phyloP scores from a whole-genome alignment of 2,797 vertebrate species.

The Selene dorsalis region DNA sequence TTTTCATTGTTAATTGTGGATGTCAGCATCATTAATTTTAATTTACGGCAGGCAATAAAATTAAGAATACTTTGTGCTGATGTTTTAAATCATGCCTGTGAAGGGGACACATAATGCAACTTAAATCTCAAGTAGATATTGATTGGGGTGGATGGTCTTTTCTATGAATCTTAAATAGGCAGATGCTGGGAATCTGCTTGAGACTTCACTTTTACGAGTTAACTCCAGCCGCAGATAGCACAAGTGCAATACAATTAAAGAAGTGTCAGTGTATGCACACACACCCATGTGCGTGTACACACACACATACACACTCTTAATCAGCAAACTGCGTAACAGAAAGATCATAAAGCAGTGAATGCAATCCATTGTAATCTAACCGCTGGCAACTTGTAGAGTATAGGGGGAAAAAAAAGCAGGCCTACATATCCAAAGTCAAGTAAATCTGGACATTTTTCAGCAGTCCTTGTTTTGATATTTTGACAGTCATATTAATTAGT shows the following conservation, averaged over 20 bases:
- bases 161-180: constrained; percentile 90
- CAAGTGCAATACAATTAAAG: constrained; percentile 82
- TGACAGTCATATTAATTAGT: constrained; percentile 70
- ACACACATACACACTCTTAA: constrained; percentile 45
- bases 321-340: constrained; percentile 67
- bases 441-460: constrained; percentile 22
- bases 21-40: constrained; percentile 99
- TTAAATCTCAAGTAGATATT: constrained; percentile 90
- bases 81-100: constrained; percentile 97
- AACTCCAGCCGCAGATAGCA: constrained; percentile 79
- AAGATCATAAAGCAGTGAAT: constrained; percentile 61
- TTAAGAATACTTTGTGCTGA: constrained; percentile 99
- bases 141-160: constrained; percentile 88
- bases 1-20: constrained; percentile 99
- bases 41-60: constrained; percentile 99
- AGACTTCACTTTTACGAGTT: constrained; percentile 87
- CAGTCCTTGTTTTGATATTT: constrained; percentile 32
- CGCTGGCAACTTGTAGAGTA: constrained; percentile 23
- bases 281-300: constrained; percentile 1
- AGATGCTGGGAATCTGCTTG: constrained; percentile 85
- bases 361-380: constrained; percentile 22
- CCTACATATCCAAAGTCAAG: constrained; percentile 15
- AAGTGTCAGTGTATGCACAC: constrained; percentile 74
- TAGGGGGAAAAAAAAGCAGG: constrained; percentile 8
- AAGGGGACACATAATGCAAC: constrained; percentile 89